Evolutionary conservation across 2,888 invertebrate species (phyloP).

Genomic region (Xiphydria camelus): DNA sequence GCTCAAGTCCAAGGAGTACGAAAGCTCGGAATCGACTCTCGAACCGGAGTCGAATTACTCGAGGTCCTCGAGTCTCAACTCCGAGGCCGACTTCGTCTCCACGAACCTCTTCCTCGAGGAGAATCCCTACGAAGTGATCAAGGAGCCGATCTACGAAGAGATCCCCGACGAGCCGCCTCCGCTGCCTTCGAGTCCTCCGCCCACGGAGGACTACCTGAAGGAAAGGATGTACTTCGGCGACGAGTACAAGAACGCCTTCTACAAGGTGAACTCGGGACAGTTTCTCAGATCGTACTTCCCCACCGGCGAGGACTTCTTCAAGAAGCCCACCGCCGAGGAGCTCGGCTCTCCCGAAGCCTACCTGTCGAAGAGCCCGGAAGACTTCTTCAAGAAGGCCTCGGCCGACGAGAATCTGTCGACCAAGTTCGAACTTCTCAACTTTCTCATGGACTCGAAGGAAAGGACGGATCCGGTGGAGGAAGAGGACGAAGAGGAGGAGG

Average conservation of each 20-base stretch:
- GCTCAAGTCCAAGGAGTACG: slow-evolving; percentile 43
- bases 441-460: slow-evolving; percentile 74
- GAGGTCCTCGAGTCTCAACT: slow-evolving; percentile 40
- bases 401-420: slow-evolving; percentile 59
- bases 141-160: slow-evolving; percentile 57
- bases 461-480: slow-evolving; percentile 29
- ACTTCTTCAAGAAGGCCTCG: slow-evolving; percentile 41
- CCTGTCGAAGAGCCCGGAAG: slow-evolving; percentile 42
- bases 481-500: slow-evolving; percentile 43
- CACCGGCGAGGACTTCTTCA: background rate
- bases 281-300: background rate
- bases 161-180: slow-evolving; percentile 66
- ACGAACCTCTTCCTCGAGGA: slow-evolving; percentile 51
- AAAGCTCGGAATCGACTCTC: slow-evolving; percentile 42
- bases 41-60: slow-evolving; percentile 42
- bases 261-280: slow-evolving; percentile 37
- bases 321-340: background rate
- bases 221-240: slow-evolving; percentile 66
- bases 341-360: slow-evolving; percentile 15
- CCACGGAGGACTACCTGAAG: slow-evolving; percentile 68
- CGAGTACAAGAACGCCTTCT: slow-evolving; percentile 37
- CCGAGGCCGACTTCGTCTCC: slow-evolving; percentile 47
- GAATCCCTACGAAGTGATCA: slow-evolving; percentile 56
- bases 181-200: slow-evolving; percentile 77
- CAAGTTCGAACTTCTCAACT: slow-evolving; percentile 87